Conservation (phyloP, 2,888 invertebrate species). For the Apomyelois bistriatella region DNA sequence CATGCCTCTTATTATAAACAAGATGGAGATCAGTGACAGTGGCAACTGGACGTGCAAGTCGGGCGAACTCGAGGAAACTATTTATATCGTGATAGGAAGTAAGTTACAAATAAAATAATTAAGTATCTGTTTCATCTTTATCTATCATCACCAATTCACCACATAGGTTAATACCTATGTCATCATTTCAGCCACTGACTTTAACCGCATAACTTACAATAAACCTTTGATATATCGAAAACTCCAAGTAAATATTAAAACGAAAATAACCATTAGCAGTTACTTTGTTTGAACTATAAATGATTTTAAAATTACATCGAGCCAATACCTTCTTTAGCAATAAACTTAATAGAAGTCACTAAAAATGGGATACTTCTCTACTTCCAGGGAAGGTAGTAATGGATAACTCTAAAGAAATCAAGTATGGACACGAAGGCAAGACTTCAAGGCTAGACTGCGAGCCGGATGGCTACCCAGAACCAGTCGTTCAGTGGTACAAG, state of each 20-base stretch:
- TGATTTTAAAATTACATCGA: no score
- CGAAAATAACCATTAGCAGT: no score
- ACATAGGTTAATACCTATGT: no score
- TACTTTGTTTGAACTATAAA: no score
- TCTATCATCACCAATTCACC: no score
- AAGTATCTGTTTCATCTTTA: background rate
- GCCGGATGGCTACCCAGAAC: slow-evolving; percentile 57
- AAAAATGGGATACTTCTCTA: background rate
- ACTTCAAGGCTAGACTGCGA: slow-evolving; percentile 50
- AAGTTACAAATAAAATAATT: slow-evolving; percentile 14
- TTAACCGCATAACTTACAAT: no score
- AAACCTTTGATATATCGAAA: no score
- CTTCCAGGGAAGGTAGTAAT: slow-evolving; percentile 60
- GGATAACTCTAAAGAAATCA: slow-evolving; percentile 34
- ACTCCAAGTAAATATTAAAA: no score
- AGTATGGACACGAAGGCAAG: slow-evolving; percentile 55
- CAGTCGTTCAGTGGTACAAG: slow-evolving; percentile 64
- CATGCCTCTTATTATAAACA: slow-evolving; percentile 54
- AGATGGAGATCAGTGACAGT: slow-evolving; percentile 47
- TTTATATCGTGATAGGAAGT: slow-evolving; percentile 64
- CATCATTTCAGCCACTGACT: no score
- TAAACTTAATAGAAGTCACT: no score
- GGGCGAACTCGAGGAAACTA: slow-evolving; percentile 49
- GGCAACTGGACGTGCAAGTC: slow-evolving; percentile 71
- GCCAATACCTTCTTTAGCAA: no score